Base-by-base conservation (phyloP, 2,797 vertebrate species). In the Harpagifer antarcticus region DNA sequence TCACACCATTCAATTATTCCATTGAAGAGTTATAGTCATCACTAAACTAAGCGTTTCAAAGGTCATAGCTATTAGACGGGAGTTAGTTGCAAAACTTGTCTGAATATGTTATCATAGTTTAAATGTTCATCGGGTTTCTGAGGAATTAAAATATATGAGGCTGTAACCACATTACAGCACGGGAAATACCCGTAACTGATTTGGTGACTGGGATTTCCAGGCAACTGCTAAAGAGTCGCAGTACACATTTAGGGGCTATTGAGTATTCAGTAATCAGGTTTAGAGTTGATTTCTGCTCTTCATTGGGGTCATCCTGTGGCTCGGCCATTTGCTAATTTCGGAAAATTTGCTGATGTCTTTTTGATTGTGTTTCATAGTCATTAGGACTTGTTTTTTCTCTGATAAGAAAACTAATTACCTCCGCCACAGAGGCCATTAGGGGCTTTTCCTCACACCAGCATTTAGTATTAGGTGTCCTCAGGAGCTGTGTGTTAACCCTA, bases 401-500 rank as follows among this genome's bases (percentile, higher is more conserved):
- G 87, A 93, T 92, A 92, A 89, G 80, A 87, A 85, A 89, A 86
- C 81, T 76, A 90, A 91, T 90, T 90, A 89, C 74, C 69, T 75
- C 49, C 75, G 76, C 83, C 76, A 84, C 83, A 85, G 37, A 59
- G 55, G 72, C 82, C 79, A 90, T 92, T 87, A 88, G 19, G 60
- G 69, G 55, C 48, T 76, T 91, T 86, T 85, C 74, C 48, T 81
- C 77, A 81, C 61, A 78, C 72, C 81, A 84, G 50, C 43, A 82
- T 83, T 88, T 68, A 87, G 74, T 72, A 71, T 40, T 65, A 77
- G 57, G 76, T 79, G 68, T 79, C 44, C 58, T 71, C 47, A 61
- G 68, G 76, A 82, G 78, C 81, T 64, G 44, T 13, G 40, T 76
- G 81, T 88, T 86, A 84, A 82, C 63, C 40, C 70, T 73, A 56